Base-by-base conservation (phyloP, 2,113 vertebrate genomes). In the Archocentrus centrarchus region DNA sequence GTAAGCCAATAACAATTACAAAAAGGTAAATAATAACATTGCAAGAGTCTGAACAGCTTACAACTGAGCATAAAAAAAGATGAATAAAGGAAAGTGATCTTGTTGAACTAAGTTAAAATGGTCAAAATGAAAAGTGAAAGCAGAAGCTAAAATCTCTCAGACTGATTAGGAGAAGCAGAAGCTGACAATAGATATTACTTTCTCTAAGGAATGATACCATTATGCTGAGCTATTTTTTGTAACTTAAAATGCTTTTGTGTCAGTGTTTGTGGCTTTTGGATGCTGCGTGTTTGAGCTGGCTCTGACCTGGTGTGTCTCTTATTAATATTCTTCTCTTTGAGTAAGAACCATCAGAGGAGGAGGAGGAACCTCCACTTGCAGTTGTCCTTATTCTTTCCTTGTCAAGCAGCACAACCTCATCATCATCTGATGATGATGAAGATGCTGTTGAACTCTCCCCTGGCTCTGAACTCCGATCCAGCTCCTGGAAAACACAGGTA, bases 391-490 rank as follows among this genome's bases (percentile, higher is more conserved):
- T 77, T 39, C 50, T 57, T 18, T 55, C 27, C 41, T 11, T 30
- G 62, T 60, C 58, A 50, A 57, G 63, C 18, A 68, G 59, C 44
- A 32, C 62, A 6, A 11, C 20, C 6, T 93, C 90, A 6, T 91
- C 89, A 27, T 39, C 37, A 32, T 91, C 88, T 50, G 47, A 50
- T 50, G 53, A 13, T 13, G 66, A 73, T 18, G 89, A 91, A 5
- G 90, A 86, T 57, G 85, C 24, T 30, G 90, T 17, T 39, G 91
- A 91, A 59, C 79, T 86, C 27, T 84, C 64, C 39, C 80, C 87
- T 32, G 84, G 20, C 17, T 89, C 90, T 27, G 89, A 93, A 66
- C 59, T 80, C 15, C 88, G 70, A 59, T 86, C 83, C 80, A 93
- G 75, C 27, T 93, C 90, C 90, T 94, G 59, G 30, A 47, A 50